Conservation (phyloP, 2,113 vertebrate species). For the Tupaia tana region DNA sequence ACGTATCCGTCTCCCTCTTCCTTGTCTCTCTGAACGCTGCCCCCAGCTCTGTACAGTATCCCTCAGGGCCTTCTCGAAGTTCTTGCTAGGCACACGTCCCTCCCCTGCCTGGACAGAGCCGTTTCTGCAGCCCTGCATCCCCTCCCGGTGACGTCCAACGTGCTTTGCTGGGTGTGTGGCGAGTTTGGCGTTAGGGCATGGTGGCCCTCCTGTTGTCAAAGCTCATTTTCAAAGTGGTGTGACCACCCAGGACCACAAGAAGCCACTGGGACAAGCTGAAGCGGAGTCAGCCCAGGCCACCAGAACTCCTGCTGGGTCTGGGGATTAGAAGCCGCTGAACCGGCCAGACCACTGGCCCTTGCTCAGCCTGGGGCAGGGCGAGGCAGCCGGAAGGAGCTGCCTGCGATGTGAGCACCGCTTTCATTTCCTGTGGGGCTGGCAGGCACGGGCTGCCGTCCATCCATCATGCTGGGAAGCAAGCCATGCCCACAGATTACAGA, state of each 20-base stretch:
- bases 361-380: neutral
- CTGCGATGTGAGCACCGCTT: constrained; percentile 74
- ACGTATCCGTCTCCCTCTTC: no score
- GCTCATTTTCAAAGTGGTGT: neutral
- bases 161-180: rapidly evolving
- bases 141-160: rapidly evolving
- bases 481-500: constrained; percentile 76
- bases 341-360: neutral
- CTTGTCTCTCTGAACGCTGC: neutral
- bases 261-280: rapidly evolving
- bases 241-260: neutral
- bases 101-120: neutral
- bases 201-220: rapidly evolving
- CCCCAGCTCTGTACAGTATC: rapidly evolving
- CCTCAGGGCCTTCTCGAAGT: rapidly evolving
- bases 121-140: neutral
- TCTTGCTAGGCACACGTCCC: rapidly evolving
- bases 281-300: rapidly evolving
- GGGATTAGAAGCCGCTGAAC: no score
- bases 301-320: neutral
- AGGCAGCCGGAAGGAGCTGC: constrained; percentile 35
- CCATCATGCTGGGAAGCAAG: constrained; percentile 54
- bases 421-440: constrained; percentile 28
- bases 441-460: constrained; percentile 68
- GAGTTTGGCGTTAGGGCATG: rapidly evolving